These are phyloP conservation scores for Trichopoda pennipes DNA, from an alignment of 2,888 invertebrate species.

Conservation along the genomic window DNA sequence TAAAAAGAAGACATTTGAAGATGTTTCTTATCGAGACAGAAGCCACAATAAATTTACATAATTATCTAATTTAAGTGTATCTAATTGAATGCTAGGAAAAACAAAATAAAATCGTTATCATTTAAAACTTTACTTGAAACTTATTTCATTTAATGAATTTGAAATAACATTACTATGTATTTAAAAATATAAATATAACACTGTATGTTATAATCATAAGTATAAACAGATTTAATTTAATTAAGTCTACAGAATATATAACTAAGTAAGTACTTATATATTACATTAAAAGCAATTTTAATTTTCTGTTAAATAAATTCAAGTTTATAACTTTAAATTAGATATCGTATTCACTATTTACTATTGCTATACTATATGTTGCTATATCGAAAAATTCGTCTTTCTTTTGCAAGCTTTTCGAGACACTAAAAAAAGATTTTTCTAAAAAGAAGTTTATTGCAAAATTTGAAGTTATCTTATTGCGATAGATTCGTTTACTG, in stretches of 20 bases:
- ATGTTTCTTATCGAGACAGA: conserved; percentile 56
- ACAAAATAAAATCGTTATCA: conserved; percentile 9
- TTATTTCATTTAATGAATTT: conserved; percentile 9
- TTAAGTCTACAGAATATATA: conserved; percentile 8
- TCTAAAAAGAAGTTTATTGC: too few relatives aligned
- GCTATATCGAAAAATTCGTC: too few relatives aligned
- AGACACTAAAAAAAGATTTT: too few relatives aligned
- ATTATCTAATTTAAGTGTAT: conserved; percentile 53
- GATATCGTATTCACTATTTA: too few relatives aligned
- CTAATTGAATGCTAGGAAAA: conserved; percentile 36
- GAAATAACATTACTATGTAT: conserved; percentile 21
- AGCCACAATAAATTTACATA: conserved; percentile 55
- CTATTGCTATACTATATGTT: too few relatives aligned
- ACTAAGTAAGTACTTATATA: neutral
- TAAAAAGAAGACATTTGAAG: conserved; percentile 35
- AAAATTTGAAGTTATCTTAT: too few relatives aligned
- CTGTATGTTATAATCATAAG: neutral
- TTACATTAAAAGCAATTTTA: too few relatives aligned
- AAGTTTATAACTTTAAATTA: too few relatives aligned
- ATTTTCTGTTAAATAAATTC: too few relatives aligned
- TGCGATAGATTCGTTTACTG: too few relatives aligned
- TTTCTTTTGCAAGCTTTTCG: too few relatives aligned
- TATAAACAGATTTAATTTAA: conserved; percentile 21
- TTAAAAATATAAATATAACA: conserved; percentile 16
- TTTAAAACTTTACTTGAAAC: conserved; percentile 18